phyloP scores from a whole-genome alignment of 2,888 invertebrate genomes.

The Conus canariensis region DNA sequence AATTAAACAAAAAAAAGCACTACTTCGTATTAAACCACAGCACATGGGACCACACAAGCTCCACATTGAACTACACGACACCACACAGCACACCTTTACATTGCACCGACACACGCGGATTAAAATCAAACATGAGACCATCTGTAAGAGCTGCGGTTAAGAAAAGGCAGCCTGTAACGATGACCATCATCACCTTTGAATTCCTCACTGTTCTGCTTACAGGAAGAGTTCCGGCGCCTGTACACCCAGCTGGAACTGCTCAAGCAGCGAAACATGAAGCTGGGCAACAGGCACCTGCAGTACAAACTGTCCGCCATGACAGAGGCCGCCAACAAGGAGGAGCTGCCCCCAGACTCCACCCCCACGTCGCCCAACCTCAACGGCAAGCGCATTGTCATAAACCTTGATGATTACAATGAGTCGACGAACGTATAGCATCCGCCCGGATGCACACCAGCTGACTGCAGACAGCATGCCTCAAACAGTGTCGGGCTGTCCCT shows the following conservation, averaged over 20 bases:
- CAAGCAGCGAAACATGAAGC: constrained; percentile 88
- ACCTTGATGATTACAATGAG: constrained; percentile 74
- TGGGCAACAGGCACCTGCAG: constrained; percentile 87
- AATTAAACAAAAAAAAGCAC: no score
- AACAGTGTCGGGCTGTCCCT: background rate
- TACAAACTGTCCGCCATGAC: constrained; percentile 90
- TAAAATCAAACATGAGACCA: no score
- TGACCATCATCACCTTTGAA: no score
- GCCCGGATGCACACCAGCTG: background rate
- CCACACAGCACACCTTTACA: no score
- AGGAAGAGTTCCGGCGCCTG: constrained; percentile 91
- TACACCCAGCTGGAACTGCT: constrained; percentile 89
- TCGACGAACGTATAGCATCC: constrained; percentile 70
- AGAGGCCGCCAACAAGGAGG: constrained; percentile 84
- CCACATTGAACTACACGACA: no score
- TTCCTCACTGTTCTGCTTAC: constrained; percentile 42
- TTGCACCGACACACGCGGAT: no score
- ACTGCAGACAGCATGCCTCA: no score
- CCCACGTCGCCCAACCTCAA: constrained; percentile 73
- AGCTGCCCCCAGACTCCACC: constrained; percentile 67
- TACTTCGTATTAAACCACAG: no score
- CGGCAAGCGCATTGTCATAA: constrained; percentile 75
- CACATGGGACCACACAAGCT: no score
- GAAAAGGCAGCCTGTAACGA: no score
- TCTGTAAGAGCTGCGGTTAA: no score